Conservation (phyloP, 1,140 invertebrate genomes). For the Anastrepha obliqua region DNA sequence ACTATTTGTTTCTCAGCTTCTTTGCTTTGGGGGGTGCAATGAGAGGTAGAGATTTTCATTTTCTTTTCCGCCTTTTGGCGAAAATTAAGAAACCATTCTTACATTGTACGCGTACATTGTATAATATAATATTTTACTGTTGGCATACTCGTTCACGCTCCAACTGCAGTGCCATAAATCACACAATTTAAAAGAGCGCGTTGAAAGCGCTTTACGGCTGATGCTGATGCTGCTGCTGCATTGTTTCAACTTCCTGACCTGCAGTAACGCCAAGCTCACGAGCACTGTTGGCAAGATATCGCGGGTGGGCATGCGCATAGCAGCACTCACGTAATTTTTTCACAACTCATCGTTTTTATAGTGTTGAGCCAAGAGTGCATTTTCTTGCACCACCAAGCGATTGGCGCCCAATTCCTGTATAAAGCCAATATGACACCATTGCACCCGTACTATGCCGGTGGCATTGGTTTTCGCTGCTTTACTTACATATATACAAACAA, state of each 20-base stretch:
- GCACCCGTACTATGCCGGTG: background rate
- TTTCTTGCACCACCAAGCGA: background rate
- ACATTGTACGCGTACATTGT: background rate
- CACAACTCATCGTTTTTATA: slow-evolving; percentile 18
- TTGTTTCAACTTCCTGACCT: slow-evolving; percentile 52
- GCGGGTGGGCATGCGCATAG: slow-evolving; percentile 2
- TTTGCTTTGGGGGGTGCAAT: background rate
- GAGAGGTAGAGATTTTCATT: background rate
- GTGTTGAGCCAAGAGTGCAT: background rate
- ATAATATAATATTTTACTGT: slow-evolving; percentile 16
- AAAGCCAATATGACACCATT: slow-evolving; percentile 4
- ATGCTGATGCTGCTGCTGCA: slow-evolving; percentile 19
- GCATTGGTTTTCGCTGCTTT: background rate
- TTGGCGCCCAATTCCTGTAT: background rate
- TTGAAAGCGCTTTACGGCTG: slow-evolving; percentile 39
- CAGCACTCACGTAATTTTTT: slow-evolving; percentile 23
- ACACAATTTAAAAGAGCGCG: slow-evolving; percentile 51
- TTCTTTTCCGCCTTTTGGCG: slow-evolving; percentile 31
- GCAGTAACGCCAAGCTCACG: background rate
- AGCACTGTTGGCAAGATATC: background rate
- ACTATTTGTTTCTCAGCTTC: background rate
- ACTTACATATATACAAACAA: background rate
- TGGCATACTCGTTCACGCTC: slow-evolving; percentile 44
- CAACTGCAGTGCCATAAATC: slow-evolving; percentile 47
- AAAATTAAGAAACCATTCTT: slow-evolving; percentile 49